Conservation (phyloP, 2,113 vertebrate species). For the Anhinga rufa region DNA sequence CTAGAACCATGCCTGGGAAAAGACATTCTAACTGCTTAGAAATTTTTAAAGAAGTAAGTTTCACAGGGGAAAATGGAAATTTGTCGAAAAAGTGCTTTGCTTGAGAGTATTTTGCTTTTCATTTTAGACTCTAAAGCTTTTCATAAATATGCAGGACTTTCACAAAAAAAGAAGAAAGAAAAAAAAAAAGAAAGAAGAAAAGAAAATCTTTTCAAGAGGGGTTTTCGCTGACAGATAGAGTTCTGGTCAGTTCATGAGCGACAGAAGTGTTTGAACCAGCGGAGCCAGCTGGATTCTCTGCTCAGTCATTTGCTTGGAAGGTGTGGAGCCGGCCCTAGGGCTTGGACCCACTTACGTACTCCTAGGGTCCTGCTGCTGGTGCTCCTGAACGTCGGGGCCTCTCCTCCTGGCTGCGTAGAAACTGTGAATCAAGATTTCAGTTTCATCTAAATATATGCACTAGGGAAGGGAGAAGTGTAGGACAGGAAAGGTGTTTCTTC, state of each 20-base stretch:
- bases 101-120: neutral
- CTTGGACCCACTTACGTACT: accelerated
- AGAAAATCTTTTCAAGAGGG: neutral
- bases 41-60: neutral
- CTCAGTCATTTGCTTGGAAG: no score
- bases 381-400: accelerated
- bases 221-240: neutral
- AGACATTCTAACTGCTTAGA: neutral
- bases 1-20: neutral
- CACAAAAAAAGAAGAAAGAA: neutral
- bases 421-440: neutral
- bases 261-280: accelerated
- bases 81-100: neutral
- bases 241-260: neutral
- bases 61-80: neutral
- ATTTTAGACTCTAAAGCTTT: neutral
- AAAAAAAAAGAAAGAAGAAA: neutral
- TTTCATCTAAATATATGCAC: neutral
- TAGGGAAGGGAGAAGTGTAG: neutral
- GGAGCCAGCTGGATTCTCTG: neutral
- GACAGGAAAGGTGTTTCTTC: neutral
- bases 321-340: neutral
- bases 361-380: neutral
- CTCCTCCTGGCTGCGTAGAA: neutral
- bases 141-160: neutral